Evolutionary conservation across 2,888 invertebrate genomes (phyloP), one percentile per base, ranked within the genome.

Genomic region (Cephonodes hylas): DNA sequence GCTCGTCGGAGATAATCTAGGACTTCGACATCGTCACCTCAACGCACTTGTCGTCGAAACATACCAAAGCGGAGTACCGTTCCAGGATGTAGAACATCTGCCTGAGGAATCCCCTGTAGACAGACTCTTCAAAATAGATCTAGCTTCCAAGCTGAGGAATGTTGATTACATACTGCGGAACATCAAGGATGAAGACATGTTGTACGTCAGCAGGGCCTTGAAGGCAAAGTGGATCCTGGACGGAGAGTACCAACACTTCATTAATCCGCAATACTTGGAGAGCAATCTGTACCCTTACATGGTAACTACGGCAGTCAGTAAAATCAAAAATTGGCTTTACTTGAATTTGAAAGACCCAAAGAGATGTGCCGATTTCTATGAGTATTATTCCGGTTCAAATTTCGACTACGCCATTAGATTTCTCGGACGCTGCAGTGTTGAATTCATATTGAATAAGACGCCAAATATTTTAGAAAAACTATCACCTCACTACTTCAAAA

Each of bases 331-430:
- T 42, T 72, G 69, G 69, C 65, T 73, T n/a, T 60, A 64, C 42
- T 6, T 69, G 7, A 61, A 75, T 63, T 56, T 75, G 22, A 61
- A 62, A 34, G 80, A 86, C 42, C 38, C 74, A 5, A 8, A 64
- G 18, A 74, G 78, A 63, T 85, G 84, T 63, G 66, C 77, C 63
- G 67, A 75, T 53, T 88, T 89, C 68, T 88, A 85, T 65, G 63
- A 74, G 58, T 77, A 81, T 68, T 86, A 86, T 65, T 75, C 70
- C 48, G 60, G 66, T 0, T 68, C 62, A n/a, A 66, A 80, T 58
- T 76, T 77, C 8, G 66, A 77, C 38, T 70, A 72, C 15, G 82
- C 83, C 1, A 61, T 85, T 0, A 81, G 83, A 63, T 86, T 84
- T 62, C 69, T 87, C 0, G 64, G 66, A 63, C 74, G 76, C 42